Percentiles rank a stretch among this genome's conserved stretches.
phyloP scores from a whole-genome alignment of 1,140 invertebrate genomes.

The Gryon sp. region DNA sequence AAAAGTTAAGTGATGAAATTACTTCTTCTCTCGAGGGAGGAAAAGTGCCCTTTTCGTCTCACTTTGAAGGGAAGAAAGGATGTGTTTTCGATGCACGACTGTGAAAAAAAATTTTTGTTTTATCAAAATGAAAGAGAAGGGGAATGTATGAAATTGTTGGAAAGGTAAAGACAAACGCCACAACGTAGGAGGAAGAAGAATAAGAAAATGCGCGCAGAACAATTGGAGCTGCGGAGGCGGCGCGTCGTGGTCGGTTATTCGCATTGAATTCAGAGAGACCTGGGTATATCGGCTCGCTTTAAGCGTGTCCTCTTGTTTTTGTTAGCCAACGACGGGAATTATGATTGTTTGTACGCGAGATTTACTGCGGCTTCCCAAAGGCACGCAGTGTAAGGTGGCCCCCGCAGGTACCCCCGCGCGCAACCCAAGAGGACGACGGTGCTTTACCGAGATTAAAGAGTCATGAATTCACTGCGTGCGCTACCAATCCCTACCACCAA shows the following conservation, averaged over 20 bases:
- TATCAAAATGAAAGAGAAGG: no score
- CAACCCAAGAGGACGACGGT: conserved; percentile 50
- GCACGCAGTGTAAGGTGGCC: conserved; percentile 55
- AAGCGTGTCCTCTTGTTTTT: conserved; percentile 76
- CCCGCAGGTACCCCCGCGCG: conserved; percentile 46
- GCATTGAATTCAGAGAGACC: conserved; percentile 75
- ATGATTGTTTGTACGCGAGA: conserved; percentile 79
- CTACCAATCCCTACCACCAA: conserved; percentile 53
- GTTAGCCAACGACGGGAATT: conserved; percentile 78
- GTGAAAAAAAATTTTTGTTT: conserved; percentile 1
- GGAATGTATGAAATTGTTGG: conserved; percentile 52
- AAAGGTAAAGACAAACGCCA: conserved; percentile 18
- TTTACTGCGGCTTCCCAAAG: conserved; percentile 71
- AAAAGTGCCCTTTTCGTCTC: no score
- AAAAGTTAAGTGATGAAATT: no score
- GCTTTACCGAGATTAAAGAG: conserved; percentile 73
- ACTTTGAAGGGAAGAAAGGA: no score
- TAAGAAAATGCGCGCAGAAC: conserved; percentile 76
- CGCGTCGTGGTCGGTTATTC: no score
- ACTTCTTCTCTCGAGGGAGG: no score
- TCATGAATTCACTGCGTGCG: conserved; percentile 68
- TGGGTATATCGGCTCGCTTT: conserved; percentile 76
- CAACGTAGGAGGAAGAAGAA: conserved; percentile 36
- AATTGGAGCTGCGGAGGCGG: conserved; percentile 77
- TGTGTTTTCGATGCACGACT: no score